Evolutionary conservation across 2,113 vertebrate genomes (phyloP).

Genomic region (Halichoerus grypus): DNA sequence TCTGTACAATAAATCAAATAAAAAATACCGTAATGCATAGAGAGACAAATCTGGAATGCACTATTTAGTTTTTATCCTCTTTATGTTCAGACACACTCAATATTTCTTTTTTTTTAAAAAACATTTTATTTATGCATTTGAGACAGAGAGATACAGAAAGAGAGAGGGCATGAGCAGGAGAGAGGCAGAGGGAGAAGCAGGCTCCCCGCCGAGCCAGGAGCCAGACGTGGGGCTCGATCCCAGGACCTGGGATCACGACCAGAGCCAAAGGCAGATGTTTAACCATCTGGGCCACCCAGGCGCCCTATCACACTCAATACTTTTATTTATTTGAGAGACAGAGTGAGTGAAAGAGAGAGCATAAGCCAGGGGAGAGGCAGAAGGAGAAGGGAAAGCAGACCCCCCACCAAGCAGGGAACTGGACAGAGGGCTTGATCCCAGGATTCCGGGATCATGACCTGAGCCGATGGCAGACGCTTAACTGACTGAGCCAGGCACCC

Average conservation of each 20-base stretch:
- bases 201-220: neutral
- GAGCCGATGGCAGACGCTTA: neutral
- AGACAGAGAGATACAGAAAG: no score
- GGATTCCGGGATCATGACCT: neutral
- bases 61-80: neutral
- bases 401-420: neutral
- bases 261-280: neutral
- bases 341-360: neutral
- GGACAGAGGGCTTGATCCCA: neutral
- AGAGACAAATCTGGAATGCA: neutral
- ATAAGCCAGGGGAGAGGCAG: neutral
- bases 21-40: neutral
- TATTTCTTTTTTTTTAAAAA: neutral
- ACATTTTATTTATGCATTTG: neutral
- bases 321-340: neutral
- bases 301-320: neutral
- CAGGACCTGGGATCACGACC: neutral
- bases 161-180: no score
- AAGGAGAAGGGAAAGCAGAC: neutral
- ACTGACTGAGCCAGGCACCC: neutral
- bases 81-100: neutral
- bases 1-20: neutral
- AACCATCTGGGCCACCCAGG: neutral
- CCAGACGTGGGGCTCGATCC: neutral
- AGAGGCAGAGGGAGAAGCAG: neutral